phyloP scores from a whole-genome alignment of 2,113 vertebrate species.

The Limanda limanda region DNA sequence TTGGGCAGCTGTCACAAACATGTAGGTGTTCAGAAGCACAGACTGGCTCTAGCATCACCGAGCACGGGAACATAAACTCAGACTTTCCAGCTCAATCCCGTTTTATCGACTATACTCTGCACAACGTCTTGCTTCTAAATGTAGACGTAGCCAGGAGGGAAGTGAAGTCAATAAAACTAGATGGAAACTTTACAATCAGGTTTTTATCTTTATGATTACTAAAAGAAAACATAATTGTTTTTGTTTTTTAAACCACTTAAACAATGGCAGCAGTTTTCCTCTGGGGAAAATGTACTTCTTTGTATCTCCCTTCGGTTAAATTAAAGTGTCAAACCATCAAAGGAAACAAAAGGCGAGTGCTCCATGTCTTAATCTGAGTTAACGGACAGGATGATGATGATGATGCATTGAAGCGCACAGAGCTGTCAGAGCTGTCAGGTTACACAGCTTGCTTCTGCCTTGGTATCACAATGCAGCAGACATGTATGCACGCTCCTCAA shows the following conservation, averaged over 20 bases:
- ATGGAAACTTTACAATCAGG: not conserved
- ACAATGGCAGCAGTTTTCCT: not conserved
- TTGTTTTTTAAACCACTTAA: not conserved
- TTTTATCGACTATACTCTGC: not conserved
- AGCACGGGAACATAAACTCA: not conserved
- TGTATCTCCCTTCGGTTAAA: too few species aligned
- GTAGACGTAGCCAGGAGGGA: not conserved
- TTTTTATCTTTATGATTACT: not conserved
- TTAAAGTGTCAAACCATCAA: too few species aligned
- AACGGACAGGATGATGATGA: too few species aligned
- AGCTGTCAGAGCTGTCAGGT: too few species aligned
- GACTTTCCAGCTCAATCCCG: not conserved
- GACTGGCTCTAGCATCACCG: not conserved
- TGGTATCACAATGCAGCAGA: too few species aligned
- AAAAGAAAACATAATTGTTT: conserved; percentile 1
- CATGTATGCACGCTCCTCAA: too few species aligned
- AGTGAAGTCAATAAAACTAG: not conserved
- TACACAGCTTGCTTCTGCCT: too few species aligned
- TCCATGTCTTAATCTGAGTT: too few species aligned
- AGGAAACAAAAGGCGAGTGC: too few species aligned
- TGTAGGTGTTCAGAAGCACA: not conserved
- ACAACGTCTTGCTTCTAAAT: not conserved
- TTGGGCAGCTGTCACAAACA: not conserved
- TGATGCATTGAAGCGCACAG: too few species aligned
- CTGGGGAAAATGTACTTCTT: not conserved